Evolutionary conservation across 1,140 invertebrate species (phyloP).

Genomic region (Ptiloglossa arizonensis): DNA sequence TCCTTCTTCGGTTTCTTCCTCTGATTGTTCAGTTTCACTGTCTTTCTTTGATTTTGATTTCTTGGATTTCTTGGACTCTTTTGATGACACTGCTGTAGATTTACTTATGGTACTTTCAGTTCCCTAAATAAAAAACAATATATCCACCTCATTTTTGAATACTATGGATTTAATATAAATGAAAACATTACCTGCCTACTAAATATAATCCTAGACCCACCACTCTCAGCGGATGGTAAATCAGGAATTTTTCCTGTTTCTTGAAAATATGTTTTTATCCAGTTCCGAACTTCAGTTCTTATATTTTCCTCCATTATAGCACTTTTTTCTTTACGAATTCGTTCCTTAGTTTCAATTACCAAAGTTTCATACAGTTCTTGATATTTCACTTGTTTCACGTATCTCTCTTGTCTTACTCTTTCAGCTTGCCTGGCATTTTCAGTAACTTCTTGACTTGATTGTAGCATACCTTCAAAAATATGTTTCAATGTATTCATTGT

Average conservation of each 20-base stretch:
- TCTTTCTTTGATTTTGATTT: slow-evolving; percentile 79
- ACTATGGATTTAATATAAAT: neutral
- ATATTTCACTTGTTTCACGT: slow-evolving; percentile 84
- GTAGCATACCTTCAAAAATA: slow-evolving; percentile 78
- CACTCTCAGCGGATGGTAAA: slow-evolving; percentile 93
- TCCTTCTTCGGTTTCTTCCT: slow-evolving; percentile 83
- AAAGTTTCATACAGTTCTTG: slow-evolving; percentile 85
- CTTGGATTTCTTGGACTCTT: slow-evolving; percentile 89
- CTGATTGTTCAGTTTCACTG: slow-evolving; percentile 83
- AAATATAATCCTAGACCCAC: slow-evolving; percentile 92
- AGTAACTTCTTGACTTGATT: slow-evolving; percentile 71
- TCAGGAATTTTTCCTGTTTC: slow-evolving; percentile 94
- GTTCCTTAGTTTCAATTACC: slow-evolving; percentile 83
- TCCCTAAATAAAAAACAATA: slow-evolving; percentile 74
- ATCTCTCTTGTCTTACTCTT: slow-evolving; percentile 83
- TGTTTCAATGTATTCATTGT: neutral
- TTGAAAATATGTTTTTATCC: slow-evolving; percentile 90
- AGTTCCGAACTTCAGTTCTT: slow-evolving; percentile 91
- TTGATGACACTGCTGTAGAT: slow-evolving; percentile 88
- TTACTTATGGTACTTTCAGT: slow-evolving; percentile 90
- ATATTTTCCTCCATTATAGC: slow-evolving; percentile 90
- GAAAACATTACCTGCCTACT: slow-evolving; percentile 84
- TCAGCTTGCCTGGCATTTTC: slow-evolving; percentile 74
- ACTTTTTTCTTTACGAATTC: slow-evolving; percentile 85
- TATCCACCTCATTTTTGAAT: no score